Percentiles rank a stretch among this genome's conserved stretches.
Evolutionary conservation across 2,888 invertebrate genomes (phyloP).

Genomic region (Tenodera sinensis): DNA sequence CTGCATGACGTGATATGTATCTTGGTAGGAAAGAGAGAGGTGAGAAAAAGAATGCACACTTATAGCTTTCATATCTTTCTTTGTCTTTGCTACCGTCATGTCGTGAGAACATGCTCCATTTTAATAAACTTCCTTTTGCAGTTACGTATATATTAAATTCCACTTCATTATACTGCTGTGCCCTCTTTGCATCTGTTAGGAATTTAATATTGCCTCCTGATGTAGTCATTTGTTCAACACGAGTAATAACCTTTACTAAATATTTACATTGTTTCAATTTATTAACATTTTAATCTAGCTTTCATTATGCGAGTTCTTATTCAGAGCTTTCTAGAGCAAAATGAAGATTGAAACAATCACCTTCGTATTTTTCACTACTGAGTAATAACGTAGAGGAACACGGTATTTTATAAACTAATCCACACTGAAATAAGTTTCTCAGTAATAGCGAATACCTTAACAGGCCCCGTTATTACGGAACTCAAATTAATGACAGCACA

Average conservation of each 20-base stretch:
- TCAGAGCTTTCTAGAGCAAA: background rate
- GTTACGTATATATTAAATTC: background rate
- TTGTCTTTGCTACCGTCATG: background rate
- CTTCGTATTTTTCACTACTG: too few relatives aligned
- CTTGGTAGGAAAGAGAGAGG: background rate
- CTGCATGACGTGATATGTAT: too few relatives aligned
- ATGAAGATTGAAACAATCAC: too few relatives aligned
- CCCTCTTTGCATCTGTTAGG: background rate
- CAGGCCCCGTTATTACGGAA: too few relatives aligned
- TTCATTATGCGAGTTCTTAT: background rate
- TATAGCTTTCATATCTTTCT: too few relatives aligned
- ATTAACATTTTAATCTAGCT: background rate
- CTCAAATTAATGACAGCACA: too few relatives aligned
- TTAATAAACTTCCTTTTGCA: background rate
- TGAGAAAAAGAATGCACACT: background rate
- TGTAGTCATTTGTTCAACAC: background rate
- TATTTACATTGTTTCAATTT: background rate
- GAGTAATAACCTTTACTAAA: background rate
- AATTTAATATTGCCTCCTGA: background rate
- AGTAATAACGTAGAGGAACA: too few relatives aligned
- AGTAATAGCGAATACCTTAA: too few relatives aligned
- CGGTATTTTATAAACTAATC: too few relatives aligned
- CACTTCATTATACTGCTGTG: background rate
- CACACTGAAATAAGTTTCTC: too few relatives aligned
- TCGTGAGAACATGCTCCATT: background rate